phyloP scores from a whole-genome alignment of 2,797 vertebrate species.

The Acanthurus tractus region DNA sequence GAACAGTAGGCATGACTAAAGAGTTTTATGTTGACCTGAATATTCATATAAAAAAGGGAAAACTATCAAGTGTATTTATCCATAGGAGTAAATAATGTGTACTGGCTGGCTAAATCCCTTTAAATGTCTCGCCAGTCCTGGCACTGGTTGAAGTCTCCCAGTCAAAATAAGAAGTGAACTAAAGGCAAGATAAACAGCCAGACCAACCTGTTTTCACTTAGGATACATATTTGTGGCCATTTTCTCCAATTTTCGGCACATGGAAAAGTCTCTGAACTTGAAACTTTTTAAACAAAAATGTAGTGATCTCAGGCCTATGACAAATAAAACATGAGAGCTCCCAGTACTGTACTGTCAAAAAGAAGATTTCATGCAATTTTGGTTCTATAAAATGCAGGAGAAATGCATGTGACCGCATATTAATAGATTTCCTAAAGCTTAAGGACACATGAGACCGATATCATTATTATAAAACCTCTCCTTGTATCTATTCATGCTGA shows the following conservation, averaged over 20 bases:
- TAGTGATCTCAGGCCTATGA: slow-evolving; percentile 11
- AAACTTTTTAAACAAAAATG: slow-evolving; percentile 59
- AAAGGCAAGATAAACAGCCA: slow-evolving; percentile 73
- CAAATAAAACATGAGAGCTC: slow-evolving; percentile 52
- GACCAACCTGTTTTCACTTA: slow-evolving; percentile 74
- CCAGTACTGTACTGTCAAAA: slow-evolving; percentile 44
- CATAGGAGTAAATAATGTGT: slow-evolving; percentile 58
- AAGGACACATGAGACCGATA: slow-evolving; percentile 57
- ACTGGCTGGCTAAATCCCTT: slow-evolving; percentile 53
- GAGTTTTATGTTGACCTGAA: slow-evolving; percentile 24
- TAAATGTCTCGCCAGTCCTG: slow-evolving; percentile 52
- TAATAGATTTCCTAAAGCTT: slow-evolving; percentile 63
- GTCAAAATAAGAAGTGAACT: slow-evolving; percentile 74
- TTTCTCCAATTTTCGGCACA: slow-evolving; percentile 67
- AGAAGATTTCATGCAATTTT: slow-evolving; percentile 62
- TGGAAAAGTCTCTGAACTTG: slow-evolving; percentile 56
- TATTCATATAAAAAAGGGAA: slow-evolving; percentile 29
- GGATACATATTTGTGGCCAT: slow-evolving; percentile 72
- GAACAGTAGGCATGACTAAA: slow-evolving; percentile 4
- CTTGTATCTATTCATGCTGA: slow-evolving; percentile 54
- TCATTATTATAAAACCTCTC: slow-evolving; percentile 40
- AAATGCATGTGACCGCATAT: slow-evolving; percentile 58
- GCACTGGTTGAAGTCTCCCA: slow-evolving; percentile 58
- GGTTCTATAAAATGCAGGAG: slow-evolving; percentile 44
- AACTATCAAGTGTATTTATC: slow-evolving; percentile 65